Evolutionary conservation across 1,140 invertebrate genomes (phyloP).

Genomic region (Tetramorium parvispinum): DNA sequence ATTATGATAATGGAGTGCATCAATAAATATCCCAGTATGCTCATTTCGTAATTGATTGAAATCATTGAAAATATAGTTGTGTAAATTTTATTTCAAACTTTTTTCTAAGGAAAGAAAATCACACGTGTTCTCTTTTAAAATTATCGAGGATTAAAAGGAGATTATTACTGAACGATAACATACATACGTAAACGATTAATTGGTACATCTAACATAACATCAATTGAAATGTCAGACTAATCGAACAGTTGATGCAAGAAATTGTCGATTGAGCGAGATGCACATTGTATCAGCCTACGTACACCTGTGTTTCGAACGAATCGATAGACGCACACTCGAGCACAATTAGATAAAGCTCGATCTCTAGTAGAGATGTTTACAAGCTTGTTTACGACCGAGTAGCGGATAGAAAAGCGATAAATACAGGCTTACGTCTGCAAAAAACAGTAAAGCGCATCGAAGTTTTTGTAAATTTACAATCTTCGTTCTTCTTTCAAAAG

Average conservation of each 20-base stretch:
- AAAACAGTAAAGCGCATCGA: background rate
- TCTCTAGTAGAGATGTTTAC: constrained; percentile 45
- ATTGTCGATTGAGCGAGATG: constrained; percentile 25
- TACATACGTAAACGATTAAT: background rate
- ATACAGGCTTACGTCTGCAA: background rate
- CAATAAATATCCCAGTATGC: background rate
- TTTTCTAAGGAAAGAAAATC: background rate
- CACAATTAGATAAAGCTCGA: constrained; percentile 54
- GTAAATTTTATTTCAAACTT: background rate
- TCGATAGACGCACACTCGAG: constrained; percentile 29
- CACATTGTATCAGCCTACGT: constrained; percentile 20
- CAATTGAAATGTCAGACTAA: constrained; percentile 6
- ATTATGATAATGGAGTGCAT: background rate
- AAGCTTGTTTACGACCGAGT: constrained; percentile 44
- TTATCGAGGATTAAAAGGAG: background rate
- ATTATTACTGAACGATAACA: background rate
- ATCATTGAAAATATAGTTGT: background rate
- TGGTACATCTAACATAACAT: background rate
- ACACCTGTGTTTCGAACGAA: constrained; percentile 42
- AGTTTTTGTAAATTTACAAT: constrained; percentile 5
- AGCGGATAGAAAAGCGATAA: constrained; percentile 48
- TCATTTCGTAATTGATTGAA: background rate
- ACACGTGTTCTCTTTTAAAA: background rate
- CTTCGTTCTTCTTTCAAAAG: constrained; percentile 10
- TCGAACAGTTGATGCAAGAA: constrained; percentile 34